Percentiles rank a stretch among this genome's conserved stretches.
Evolutionary conservation across 2,888 invertebrate genomes (phyloP).

Genomic region (Brachyopa scutellaris): DNA sequence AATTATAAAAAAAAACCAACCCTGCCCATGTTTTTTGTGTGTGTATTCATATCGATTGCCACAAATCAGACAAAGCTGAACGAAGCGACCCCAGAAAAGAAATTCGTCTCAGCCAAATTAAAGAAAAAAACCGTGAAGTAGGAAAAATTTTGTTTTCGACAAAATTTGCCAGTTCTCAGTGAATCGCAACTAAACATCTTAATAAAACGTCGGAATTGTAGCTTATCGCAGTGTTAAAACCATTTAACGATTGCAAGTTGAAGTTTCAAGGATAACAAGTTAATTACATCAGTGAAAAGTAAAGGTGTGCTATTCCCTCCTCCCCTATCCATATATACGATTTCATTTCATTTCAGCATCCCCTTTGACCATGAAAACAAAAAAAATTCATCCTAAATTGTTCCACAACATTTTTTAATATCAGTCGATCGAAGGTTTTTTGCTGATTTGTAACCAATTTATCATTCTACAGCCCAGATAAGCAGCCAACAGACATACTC

Average conservation of each 20-base stretch:
- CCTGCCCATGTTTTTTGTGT: conserved; percentile 35
- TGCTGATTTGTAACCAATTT: background rate
- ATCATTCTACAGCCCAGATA: background rate
- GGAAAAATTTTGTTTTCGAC: conserved; percentile 62
- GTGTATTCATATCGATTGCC: conserved; percentile 68
- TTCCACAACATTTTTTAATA: too few relatives aligned
- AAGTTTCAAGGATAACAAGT: conserved; percentile 54
- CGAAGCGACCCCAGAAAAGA: conserved; percentile 22
- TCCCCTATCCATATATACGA: conserved; percentile 2
- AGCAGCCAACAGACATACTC: too few relatives aligned
- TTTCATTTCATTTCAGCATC: conserved; percentile 38
- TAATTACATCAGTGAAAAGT: conserved; percentile 65
- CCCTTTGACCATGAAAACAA: conserved; percentile 30
- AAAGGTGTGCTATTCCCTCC: conserved; percentile 62
- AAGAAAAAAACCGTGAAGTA: conserved; percentile 46
- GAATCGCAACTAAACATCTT: conserved; percentile 12
- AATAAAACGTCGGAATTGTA: conserved; percentile 20
- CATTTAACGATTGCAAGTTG: conserved; percentile 5
- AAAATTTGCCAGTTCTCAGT: conserved; percentile 46
- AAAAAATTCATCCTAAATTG: background rate
- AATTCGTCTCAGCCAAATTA: conserved; percentile 40
- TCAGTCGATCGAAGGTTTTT: too few relatives aligned
- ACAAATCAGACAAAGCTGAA: conserved; percentile 58
- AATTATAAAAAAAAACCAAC: conserved; percentile 35
- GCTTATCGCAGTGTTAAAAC: conserved; percentile 29